Percentiles rank a stretch among this genome's conserved stretches.
phyloP scores from a whole-genome alignment of 2,113 vertebrate genomes.

The Pheucticus melanocephalus region DNA sequence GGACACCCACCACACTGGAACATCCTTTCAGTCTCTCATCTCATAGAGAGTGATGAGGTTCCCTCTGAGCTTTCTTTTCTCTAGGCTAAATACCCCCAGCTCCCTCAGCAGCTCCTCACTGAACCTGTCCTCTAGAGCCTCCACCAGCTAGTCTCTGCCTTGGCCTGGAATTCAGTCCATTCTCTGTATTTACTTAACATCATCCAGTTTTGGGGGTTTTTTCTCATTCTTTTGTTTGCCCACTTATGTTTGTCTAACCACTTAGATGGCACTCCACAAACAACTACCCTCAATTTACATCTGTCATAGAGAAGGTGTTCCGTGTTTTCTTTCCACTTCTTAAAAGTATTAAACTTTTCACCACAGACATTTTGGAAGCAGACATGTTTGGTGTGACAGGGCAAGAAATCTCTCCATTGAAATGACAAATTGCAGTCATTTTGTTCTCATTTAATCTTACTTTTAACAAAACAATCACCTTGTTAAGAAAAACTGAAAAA shows the following conservation, averaged over 20 bases:
- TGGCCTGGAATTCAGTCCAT: neutral
- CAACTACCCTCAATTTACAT: neutral
- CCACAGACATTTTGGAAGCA: neutral
- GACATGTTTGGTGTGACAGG: neutral
- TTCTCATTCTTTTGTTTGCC: conserved; percentile 3
- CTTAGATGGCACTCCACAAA: neutral
- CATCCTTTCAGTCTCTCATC: neutral
- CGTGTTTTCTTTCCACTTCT: neutral
- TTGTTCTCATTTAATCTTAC: neutral
- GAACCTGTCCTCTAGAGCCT: neutral
- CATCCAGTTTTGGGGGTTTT: neutral
- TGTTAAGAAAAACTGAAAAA: neutral
- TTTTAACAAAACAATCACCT: conserved; percentile 28
- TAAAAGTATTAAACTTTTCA: neutral
- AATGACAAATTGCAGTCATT: conserved; percentile 22
- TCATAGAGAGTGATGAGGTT: neutral
- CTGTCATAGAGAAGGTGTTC: neutral
- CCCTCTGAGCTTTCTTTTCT: neutral
- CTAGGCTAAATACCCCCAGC: neutral
- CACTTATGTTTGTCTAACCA: conserved; percentile 10
- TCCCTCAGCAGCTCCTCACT: neutral
- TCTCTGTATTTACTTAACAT: neutral
- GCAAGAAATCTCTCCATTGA: neutral
- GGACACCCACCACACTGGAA: neutral
- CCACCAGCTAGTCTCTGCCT: neutral